A percentile compares a stretch with the other conserved stretches of the same genome.
Conservation (phyloP, 2,113 vertebrate genomes). For the Sphyrna mokarran region DNA sequence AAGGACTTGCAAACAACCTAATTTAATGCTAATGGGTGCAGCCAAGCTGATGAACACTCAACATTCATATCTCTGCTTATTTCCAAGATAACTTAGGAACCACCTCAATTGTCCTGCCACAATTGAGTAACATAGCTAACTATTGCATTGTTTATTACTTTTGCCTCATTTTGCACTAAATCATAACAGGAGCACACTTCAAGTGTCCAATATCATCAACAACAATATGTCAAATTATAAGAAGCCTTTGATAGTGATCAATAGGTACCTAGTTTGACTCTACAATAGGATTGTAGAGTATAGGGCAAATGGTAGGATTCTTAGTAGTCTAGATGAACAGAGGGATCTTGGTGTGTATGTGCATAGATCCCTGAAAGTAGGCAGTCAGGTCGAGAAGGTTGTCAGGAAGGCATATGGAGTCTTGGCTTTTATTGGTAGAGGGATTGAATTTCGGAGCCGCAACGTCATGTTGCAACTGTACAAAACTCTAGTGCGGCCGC, state of each 20-base stretch:
- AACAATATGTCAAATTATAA: not conserved
- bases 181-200: not conserved
- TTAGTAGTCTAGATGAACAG: too few species aligned
- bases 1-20: not conserved
- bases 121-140: not conserved
- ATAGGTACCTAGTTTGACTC: not conserved
- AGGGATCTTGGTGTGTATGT: too few species aligned
- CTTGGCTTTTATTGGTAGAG: too few species aligned
- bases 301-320: too few species aligned
- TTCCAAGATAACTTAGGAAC: not conserved
- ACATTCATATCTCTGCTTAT: not conserved
- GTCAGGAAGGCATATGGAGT: too few species aligned
- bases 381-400: too few species aligned
- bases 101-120: not conserved
- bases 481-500: too few species aligned
- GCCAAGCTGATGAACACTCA: not conserved
- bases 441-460: too few species aligned
- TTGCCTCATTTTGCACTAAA: not conserved
- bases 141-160: not conserved
- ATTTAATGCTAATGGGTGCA: not conserved
- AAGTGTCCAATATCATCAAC: not conserved
- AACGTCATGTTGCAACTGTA: too few species aligned
- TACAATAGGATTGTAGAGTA: too few species aligned
- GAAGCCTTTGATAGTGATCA: not conserved
- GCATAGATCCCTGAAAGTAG: too few species aligned